Evolutionary conservation across 2,888 invertebrate genomes (phyloP), one percentile per base, ranked within the genome.

Genomic region (Formica aserva): DNA sequence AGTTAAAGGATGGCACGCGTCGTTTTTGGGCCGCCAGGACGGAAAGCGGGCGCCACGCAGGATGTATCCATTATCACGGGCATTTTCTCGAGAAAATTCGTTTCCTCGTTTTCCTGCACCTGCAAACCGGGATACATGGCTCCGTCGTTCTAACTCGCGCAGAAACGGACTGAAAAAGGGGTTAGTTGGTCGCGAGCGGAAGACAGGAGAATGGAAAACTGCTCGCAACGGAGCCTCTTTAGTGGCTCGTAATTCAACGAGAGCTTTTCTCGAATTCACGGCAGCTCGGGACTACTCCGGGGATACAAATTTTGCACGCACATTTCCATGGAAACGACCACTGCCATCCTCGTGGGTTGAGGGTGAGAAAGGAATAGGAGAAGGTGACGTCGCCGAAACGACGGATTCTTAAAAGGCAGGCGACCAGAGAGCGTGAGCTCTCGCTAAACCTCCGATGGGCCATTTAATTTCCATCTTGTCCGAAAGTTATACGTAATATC

Each of bases 221-320:
- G 87, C 89, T 90, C 88, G 85, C 88, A 65, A 86, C 87, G 87
- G 87, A 91, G 90, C 91, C 90, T 92, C 91, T 92, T 91, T 92
- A 92, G 89, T 89, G 88, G 89, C 88, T 91, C 92, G 91, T 92
- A 92, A 92, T 92, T 92, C 89, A 90, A 82, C 89, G 78, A 89
- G 90, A 91, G 91, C 91, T 92, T 92, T 91, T 87, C 91, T 83
- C 84, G 89, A 91, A 89, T 89, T 88, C 83, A 82, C 82, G 69
- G 52, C 71, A 65, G 83, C 66, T 63, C 26, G 48, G 57, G 32
- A 62, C 75, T 48, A 55, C 38, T 41, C 35, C 62, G 45, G n/a
- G 72, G 87, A 88, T 89, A 89, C 89, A 90, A 89, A 89, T 89
- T 89, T 90, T 82, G 65, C 86, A 88, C 86, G 90, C 89, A 87